Evolutionary conservation across 1,140 invertebrate species (phyloP).

Genomic region (Parapsyche elsis): DNA sequence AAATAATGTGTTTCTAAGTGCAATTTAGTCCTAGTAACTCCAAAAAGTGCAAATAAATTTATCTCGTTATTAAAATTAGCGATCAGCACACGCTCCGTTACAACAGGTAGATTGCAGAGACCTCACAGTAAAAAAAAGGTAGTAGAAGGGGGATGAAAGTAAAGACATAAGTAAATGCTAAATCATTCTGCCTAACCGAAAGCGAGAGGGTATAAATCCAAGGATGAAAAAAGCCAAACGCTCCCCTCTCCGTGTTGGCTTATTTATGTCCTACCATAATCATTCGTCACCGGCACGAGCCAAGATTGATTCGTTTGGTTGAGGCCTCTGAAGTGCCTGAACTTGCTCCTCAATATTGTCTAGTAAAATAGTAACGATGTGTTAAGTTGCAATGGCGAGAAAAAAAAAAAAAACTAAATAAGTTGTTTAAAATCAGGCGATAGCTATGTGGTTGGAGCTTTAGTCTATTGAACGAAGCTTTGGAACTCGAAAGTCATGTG

Average conservation of each 20-base stretch:
- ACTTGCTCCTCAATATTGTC: background rate
- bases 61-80: too few relatives aligned
- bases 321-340: background rate
- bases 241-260: conserved; percentile 26
- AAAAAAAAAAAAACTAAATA: background rate
- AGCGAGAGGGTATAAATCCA: conserved; percentile 39
- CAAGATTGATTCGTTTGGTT: conserved; percentile 45
- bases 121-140: too few relatives aligned
- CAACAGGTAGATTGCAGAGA: too few relatives aligned
- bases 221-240: conserved; percentile 44
- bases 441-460: too few relatives aligned
- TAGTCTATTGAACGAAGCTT: too few relatives aligned
- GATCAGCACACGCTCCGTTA: too few relatives aligned
- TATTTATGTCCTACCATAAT: conserved; percentile 46
- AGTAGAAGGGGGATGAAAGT: background rate
- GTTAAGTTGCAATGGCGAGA: background rate
- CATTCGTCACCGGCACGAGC: conserved; percentile 33
- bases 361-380: background rate
- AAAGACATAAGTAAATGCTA: conserved; percentile 29
- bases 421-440: background rate
- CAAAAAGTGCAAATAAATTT: too few relatives aligned
- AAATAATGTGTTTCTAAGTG: too few relatives aligned
- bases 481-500: too few relatives aligned
- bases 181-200: conserved; percentile 37
- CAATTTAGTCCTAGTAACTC: too few relatives aligned